Conservation (phyloP, 2,797 vertebrate genomes). For the Danio aesculapii region DNA sequence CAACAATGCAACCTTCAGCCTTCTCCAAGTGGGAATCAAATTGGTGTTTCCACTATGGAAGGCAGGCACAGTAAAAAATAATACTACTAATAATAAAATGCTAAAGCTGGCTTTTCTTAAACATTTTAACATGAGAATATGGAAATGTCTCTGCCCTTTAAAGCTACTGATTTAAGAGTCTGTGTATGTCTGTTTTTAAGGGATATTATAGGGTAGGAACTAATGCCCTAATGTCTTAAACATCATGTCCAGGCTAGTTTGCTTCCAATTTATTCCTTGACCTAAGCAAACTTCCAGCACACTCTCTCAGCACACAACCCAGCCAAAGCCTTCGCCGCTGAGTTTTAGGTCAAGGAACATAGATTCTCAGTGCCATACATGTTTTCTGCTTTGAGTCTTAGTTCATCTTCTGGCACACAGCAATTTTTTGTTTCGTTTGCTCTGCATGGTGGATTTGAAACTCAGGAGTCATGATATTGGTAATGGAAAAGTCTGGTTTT, state of each 20-base stretch:
- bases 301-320: conserved; percentile 40
- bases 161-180: background rate
- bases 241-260: background rate
- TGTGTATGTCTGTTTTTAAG: background rate
- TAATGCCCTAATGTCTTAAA: background rate
- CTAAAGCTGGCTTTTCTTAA: background rate
- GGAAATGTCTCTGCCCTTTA: background rate
- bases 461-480: conserved; percentile 22
- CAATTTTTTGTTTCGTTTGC: conserved; percentile 19
- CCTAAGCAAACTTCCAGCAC: background rate
- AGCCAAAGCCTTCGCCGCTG: conserved; percentile 15
- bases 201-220: background rate
- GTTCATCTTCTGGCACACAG: conserved; percentile 16
- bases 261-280: background rate
- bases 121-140: background rate
- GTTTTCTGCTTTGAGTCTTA: background rate
- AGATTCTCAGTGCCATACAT: conserved; percentile 4
- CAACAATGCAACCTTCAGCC: no score
- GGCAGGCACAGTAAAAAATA: no score
- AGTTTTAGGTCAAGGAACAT: conserved; percentile 12
- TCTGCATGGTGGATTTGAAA: conserved; percentile 25
- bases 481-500: conserved; percentile 12
- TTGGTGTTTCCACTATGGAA: no score
- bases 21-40: no score
- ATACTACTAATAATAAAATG: no score